Base-by-base conservation (phyloP, 2,113 vertebrate genomes). In the Proteles cristata region DNA sequence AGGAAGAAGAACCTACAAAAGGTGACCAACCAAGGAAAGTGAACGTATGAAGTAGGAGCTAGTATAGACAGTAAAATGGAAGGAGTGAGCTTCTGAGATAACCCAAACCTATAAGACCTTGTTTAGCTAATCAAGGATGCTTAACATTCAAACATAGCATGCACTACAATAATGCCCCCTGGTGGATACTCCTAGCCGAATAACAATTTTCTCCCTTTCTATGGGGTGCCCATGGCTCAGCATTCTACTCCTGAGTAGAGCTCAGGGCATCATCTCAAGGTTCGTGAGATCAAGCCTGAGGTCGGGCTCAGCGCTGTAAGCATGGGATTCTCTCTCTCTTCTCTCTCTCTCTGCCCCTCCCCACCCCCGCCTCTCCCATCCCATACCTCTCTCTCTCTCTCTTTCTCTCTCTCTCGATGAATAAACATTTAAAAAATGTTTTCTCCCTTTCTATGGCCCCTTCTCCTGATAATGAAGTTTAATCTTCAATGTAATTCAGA, bases 381-480 rank as follows among this genome's bases (percentile, higher is more conserved):
- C 53, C 15, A 55, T 55, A 15, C 15, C 53, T 16, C 53, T 55
- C 53, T 50, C 6, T 58, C 55, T 55, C 53, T 15, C 53, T 16
- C 53, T 53, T 15, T 50, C 6, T 58, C 55, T 61, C 58, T 61
- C 58, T 61, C 21, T 9, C 23, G 23, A 61, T 58, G 21, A 58
- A 55, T 21, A 58, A 61, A 61, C 58, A 61, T 25, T 23, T 61
- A 61, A 61, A 61, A 61, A 61, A 61, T 23, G 21, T 61, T 68
- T 73, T 96, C 33, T 82, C 53, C 68, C 43, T 84, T 79, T 53
- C 48, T 87, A 74, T 69, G 50, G n/a, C 15, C 31, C 43, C 11
- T 96, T 93, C 21, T 94, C 43, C 88, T 95, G 14, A 89, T 55
- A 96, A 65, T 90, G 21, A 96, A 61, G 8, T 77, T 93, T 88